Base-by-base conservation (phyloP, 2,888 invertebrate genomes). In the Tuta absoluta region DNA sequence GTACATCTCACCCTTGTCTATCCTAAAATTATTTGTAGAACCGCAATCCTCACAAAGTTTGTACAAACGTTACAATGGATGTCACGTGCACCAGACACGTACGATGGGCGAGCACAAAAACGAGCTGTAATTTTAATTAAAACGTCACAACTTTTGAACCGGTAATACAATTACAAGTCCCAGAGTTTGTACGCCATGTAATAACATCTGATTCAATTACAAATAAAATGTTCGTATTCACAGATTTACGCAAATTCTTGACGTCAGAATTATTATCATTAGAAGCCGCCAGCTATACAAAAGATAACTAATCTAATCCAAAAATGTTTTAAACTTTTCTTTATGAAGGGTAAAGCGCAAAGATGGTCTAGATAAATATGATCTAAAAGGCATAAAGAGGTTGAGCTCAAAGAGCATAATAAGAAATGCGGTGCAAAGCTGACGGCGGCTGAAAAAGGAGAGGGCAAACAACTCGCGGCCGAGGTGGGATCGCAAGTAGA, bases 81-180 rank as follows among this genome's bases (percentile, higher is more conserved):
- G 82, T 87, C 85, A 86, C 84, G 81, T 81, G 79, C 81, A 76
- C 71, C 77, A 75, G 75, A 81, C 84, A 82, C 80, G 83, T 81
- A 80, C 78, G 75, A 76, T 75, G 78, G 74, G 76, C 76, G 72
- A 75, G 80, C 79, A 80, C 80, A 82, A 84, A 81, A 85, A 82
- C 80, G 76, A 82, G 80, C 80, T 79, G 76, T 85, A 82, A 87
- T 85, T 87, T 89, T 84, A 88, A 89, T 89, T 87, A 86, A 88
- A 89, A 84, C 79, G 81, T 84, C 86, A 80, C 80, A 86, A 85
- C 85, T 87, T 87, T 81, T 83, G 76, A 75, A 78, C 77, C 74
- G 76, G 72, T 76, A 74, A 79, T 77, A 78, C 72, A 75, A 78
- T 78, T 77, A 74, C 72, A 68, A 74, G 67, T 72, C 69, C 70